Base-by-base conservation (phyloP, 1,140 invertebrate species). In the Muscidifurax raptorellus region DNA sequence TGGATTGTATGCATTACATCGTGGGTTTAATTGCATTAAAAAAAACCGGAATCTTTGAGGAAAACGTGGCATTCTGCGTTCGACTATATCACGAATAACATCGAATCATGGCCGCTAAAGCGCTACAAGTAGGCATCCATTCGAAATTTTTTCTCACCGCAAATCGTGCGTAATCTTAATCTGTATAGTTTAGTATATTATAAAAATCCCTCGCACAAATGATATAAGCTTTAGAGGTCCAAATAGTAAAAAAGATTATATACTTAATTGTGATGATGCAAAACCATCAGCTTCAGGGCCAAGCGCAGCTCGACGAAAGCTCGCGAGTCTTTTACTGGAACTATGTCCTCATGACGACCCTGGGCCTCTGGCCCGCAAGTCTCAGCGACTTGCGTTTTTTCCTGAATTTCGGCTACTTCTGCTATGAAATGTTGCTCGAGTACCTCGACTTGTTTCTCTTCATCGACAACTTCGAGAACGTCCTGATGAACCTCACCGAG, bases 401-500 rank as follows among this genome's bases (percentile, higher is more conserved):
- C 12, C 18, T 91, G 1, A 88, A 67, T 36, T 90, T 90, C 18
- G 87, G 88, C 27, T 91, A 89, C 28, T 90, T 90, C 32, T 78
- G 85, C 22, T 90, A 90, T 44, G 85, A 88, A 0, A 90, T 91
- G 88, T 27, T 89, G 13, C 44, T 90, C 27, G 90, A 91, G 32
- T 91, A 91, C 25, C 9, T 91, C 3, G 90, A 92, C 80, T 66
- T 91, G 0, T 87, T 90, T 74, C 18, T 91, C 1, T 90, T 87
- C 22, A 89, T 91, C 28, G 83, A 84, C 9, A 67, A 91, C 77
- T 81, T 91, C 0, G 90, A 91, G 66, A 88, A 90, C n/a, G 88
- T 91, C 7, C 83, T 91, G 0, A 88, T 90, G 86, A 91, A 92
- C 86, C 79, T 92, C n/a, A 90, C 89, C 0, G 89, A 92, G 69